Base-by-base conservation (phyloP, 2,113 vertebrate genomes). In the Numida meleagris region DNA sequence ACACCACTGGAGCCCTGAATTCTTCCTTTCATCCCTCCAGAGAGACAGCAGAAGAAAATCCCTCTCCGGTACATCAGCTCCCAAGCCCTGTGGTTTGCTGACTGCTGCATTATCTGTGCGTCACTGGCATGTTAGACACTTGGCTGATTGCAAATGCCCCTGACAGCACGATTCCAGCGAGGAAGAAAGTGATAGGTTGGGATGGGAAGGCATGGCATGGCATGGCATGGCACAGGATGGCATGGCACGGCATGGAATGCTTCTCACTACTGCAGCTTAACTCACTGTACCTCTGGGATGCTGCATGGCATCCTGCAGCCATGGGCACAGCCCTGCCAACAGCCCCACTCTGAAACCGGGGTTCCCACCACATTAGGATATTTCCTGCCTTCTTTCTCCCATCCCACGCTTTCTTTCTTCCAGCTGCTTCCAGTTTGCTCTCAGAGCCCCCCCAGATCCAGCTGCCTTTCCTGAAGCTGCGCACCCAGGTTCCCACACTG, bases 261-360 rank as follows among this genome's bases (percentile, higher is more conserved):
- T 62, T 34, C 34, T 62, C 10, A 23, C 34, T 14, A 36, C 59
- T 24, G 10, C 15, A 14, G 10, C 40, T 50, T 12, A 42, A 11
- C 42, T 14, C 4, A 2, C 27, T 40, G 68, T 36, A 23, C 3
- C 33, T 40, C 4, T 0, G 0, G 36, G 76, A 23, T 23, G 1
- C 55, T 51, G 74, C 53, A 18, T 5, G 10, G 53, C 67, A 5
- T 24, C 70, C 61, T 8, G 15, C 34, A 18, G 8, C 24, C 57
- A 0, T 16, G 66, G 51, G 38, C 57, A 14, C 2, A 6, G 4
- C n/a, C 12, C 59, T 12, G 1, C 17, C 67, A 61, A 23, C 4
- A 20, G 38, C 9, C 24, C 43, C 31, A 58, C 8, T 68, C 16
- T 20, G 15, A 36, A 18, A 0, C 0, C 24, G 42, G 20, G 15